phyloP scores from a whole-genome alignment of 2,797 vertebrate genomes.

The Eleutherodactylus coqui region DNA sequence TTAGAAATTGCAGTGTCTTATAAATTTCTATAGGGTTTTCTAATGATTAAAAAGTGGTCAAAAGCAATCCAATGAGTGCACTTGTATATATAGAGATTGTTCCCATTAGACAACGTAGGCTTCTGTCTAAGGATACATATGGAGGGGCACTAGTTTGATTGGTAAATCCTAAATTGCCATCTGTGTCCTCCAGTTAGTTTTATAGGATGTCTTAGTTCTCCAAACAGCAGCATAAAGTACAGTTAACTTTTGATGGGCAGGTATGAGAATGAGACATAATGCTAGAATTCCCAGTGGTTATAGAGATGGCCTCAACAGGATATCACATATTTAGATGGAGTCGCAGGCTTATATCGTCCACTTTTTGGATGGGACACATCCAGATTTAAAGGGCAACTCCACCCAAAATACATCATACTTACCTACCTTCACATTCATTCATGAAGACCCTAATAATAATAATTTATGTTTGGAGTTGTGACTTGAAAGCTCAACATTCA shows the following conservation, averaged over 20 bases:
- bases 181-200: background rate
- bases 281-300: background rate
- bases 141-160: background rate
- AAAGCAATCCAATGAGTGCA: background rate
- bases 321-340: background rate
- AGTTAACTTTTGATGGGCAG: background rate
- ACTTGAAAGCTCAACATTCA: background rate
- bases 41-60: slow-evolving; percentile 2
- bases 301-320: background rate
- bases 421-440: background rate
- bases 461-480: background rate
- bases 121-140: background rate
- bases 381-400: background rate
- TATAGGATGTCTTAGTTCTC: background rate
- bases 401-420: background rate
- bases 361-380: background rate
- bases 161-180: background rate
- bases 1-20: background rate
- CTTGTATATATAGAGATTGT: background rate
- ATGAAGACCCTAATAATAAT: background rate
- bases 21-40: slow-evolving; percentile 29
- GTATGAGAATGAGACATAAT: background rate
- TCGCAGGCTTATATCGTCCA: background rate
- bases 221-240: background rate
- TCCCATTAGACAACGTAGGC: background rate